phyloP scores from a whole-genome alignment of 2,113 vertebrate species.

The Ophiodon elongatus region DNA sequence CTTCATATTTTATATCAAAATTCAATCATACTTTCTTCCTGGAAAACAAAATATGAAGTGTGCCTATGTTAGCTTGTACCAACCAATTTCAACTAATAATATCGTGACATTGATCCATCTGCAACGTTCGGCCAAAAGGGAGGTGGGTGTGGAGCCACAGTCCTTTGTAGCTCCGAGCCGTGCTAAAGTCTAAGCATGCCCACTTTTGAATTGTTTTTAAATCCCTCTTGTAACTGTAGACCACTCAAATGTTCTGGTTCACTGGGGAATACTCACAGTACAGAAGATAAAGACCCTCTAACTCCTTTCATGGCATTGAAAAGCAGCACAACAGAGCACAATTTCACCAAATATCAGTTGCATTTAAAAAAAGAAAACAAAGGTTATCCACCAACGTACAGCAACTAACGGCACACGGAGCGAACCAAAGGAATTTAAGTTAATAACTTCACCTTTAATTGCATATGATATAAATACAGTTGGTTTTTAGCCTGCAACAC shows the following conservation, averaged over 20 bases:
- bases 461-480: not conserved
- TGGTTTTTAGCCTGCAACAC: not conserved
- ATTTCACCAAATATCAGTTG: not conserved
- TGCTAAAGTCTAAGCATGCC: not conserved
- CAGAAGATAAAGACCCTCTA: not conserved
- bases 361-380: not conserved
- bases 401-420: not conserved
- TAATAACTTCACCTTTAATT: not conserved
- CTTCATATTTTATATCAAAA: not conserved
- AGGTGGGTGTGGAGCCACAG: not conserved
- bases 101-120: not conserved
- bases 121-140: not conserved
- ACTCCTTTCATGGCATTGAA: not conserved
- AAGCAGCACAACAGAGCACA: not conserved
- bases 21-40: not conserved
- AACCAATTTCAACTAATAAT: not conserved
- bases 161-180: not conserved
- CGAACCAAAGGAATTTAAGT: not conserved
- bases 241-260: too few relatives aligned
- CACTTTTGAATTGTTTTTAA: not conserved
- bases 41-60: not conserved
- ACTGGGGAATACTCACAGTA: not conserved
- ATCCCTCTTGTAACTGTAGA: not conserved
- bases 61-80: not conserved
- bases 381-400: not conserved